Percentiles rank a stretch among this genome's conserved stretches.
Conservation (phyloP, 35 echinoderm and acorn worm species). For the Diadema setosum region DNA sequence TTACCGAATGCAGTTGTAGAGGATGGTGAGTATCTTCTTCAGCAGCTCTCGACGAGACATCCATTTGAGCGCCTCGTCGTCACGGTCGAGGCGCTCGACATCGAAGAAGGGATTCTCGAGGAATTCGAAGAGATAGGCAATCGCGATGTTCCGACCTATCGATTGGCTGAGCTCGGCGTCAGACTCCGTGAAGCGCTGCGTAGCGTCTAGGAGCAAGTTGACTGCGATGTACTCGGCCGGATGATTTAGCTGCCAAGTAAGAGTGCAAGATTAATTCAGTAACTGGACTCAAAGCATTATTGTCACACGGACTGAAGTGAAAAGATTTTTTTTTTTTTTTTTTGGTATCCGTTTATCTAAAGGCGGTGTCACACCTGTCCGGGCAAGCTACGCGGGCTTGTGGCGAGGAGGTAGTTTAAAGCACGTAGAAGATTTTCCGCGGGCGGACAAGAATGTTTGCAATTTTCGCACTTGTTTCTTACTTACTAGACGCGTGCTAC, state of each 20-base stretch:
- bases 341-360: too few relatives aligned
- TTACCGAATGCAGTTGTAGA: neutral
- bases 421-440: too few relatives aligned
- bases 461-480: too few relatives aligned
- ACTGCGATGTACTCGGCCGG: neutral
- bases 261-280: too few relatives aligned
- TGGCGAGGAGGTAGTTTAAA: too few relatives aligned
- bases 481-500: too few relatives aligned
- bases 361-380: too few relatives aligned
- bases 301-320: too few relatives aligned
- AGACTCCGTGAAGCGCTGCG: neutral
- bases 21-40: conserved; percentile 13
- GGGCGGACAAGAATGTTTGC: too few relatives aligned
- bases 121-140: neutral
- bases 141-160: neutral
- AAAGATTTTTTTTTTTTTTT: too few relatives aligned
- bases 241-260: neutral
- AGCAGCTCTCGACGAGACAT: neutral
- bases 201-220: neutral
- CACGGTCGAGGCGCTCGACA: neutral
- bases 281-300: too few relatives aligned
- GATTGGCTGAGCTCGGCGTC: neutral
- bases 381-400: too few relatives aligned
- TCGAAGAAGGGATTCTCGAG: conserved; percentile 10
- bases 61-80: neutral